These are phyloP conservation scores for Perccottus glenii DNA, from an alignment of 2,113 vertebrate species.

Conservation along the genomic window DNA sequence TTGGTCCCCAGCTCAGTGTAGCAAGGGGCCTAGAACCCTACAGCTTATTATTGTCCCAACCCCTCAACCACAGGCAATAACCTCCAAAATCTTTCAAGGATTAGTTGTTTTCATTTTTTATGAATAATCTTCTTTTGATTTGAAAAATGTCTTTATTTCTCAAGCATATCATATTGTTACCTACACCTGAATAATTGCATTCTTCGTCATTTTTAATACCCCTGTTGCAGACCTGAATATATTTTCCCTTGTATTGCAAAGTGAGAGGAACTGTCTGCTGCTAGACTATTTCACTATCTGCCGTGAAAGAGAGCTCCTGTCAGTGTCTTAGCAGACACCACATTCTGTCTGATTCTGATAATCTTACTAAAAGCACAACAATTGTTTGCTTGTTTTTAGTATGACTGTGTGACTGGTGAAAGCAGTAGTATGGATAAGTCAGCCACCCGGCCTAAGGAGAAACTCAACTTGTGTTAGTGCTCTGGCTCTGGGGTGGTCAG, in stretches of 20 bases:
- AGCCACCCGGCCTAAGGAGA: slow-evolving; percentile 40
- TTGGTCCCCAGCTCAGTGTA: slow-evolving; percentile 44
- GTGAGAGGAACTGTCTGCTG: slow-evolving; percentile 26
- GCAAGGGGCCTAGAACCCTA: slow-evolving; percentile 52
- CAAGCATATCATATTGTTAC: slow-evolving; percentile 14
- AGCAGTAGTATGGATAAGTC: slow-evolving; percentile 55
- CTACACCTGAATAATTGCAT: background rate
- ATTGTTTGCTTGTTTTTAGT: slow-evolving; percentile 56
- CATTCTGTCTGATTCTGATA: slow-evolving; percentile 41
- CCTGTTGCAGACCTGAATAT: slow-evolving; percentile 10
- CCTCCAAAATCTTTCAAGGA: background rate
- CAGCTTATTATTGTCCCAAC: slow-evolving; percentile 56
- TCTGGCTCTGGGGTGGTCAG: slow-evolving; percentile 52
- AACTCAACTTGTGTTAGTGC: slow-evolving; percentile 39
- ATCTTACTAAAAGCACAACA: slow-evolving; percentile 50
- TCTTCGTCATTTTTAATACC: slow-evolving; percentile 24
- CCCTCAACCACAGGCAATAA: slow-evolving; percentile 9
- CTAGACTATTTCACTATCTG: slow-evolving; percentile 15
- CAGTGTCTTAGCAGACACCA: slow-evolving; percentile 26
- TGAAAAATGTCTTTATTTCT: slow-evolving; percentile 13
- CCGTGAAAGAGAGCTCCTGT: slow-evolving; percentile 18
- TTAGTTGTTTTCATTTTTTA: slow-evolving; percentile 13
- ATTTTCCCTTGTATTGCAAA: slow-evolving; percentile 14
- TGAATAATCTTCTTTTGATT: slow-evolving; percentile 7
- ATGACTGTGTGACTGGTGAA: slow-evolving; percentile 25